Percentiles rank a stretch among this genome's conserved stretches.
Evolutionary conservation across 2,113 vertebrate species (phyloP).

Genomic region (Sphyrna mokarran): DNA sequence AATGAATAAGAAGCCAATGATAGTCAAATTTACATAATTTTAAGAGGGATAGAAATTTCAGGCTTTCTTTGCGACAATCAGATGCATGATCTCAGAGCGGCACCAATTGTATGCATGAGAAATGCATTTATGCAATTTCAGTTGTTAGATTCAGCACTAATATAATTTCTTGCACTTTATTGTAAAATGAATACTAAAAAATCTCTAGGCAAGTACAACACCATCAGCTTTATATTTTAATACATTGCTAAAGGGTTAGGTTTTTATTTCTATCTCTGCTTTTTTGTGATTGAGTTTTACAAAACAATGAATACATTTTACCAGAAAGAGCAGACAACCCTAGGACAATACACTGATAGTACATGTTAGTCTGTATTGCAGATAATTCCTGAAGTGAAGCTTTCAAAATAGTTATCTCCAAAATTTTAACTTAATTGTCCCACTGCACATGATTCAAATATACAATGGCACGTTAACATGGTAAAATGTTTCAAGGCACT

Average conservation of each 20-base stretch:
- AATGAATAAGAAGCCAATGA: background rate
- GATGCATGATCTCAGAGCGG: background rate
- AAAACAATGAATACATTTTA: background rate
- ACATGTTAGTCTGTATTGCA: background rate
- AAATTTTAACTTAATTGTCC: background rate
- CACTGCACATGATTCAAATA: background rate
- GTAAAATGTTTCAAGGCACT: no score
- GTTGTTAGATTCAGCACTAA: no score
- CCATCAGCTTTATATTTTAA: background rate
- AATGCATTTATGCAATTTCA: background rate
- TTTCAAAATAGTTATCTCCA: conserved; percentile 11
- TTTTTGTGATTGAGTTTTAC: background rate
- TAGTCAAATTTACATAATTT: background rate
- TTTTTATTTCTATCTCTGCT: background rate
- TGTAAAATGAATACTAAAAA: background rate
- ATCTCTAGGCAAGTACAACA: background rate
- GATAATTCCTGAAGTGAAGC: background rate
- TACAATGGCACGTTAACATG: background rate
- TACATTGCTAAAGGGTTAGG: background rate
- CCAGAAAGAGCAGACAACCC: background rate
- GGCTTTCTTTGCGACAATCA: background rate
- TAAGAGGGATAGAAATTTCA: background rate
- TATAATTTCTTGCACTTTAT: background rate
- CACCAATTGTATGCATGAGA: background rate
- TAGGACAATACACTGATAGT: background rate